phyloP scores from a whole-genome alignment of 92 coral and sea anemone species.

The Pocillopora grandis region DNA sequence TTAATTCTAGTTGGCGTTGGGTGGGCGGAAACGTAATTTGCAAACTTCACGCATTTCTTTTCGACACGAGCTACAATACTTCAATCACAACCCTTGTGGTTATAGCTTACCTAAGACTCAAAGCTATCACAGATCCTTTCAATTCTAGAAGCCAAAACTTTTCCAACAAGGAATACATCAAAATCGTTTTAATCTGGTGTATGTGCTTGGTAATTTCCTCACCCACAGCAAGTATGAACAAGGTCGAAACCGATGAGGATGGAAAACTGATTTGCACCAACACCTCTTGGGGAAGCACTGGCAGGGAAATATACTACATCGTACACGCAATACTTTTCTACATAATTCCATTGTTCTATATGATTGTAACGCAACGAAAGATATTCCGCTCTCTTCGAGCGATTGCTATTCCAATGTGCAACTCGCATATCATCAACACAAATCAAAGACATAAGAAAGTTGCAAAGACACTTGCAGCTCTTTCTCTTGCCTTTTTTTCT shows the following conservation, averaged over 20 bases:
- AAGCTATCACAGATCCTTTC: conserved; percentile 31
- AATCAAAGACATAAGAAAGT: conserved; percentile 22
- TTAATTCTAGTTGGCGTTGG: conserved; percentile 27
- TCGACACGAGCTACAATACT: conserved; percentile 34
- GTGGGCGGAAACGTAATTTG: conserved; percentile 34
- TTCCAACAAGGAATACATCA: background rate
- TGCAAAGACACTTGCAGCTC: conserved; percentile 24
- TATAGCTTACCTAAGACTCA: conserved; percentile 22
- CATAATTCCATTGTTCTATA: background rate
- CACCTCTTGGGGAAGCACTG: conserved; percentile 21
- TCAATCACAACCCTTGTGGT: conserved; percentile 33
- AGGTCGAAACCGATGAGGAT: background rate
- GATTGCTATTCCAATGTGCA: background rate
- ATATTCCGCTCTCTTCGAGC: background rate
- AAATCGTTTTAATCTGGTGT: conserved; percentile 3
- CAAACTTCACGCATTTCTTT: conserved; percentile 39
- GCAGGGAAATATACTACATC: conserved; percentile 28
- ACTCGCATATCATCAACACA: background rate
- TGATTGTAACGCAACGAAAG: conserved; percentile 3
- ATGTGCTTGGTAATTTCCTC: conserved; percentile 22
- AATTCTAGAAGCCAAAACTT: background rate
- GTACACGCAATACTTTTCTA: conserved; percentile 14
- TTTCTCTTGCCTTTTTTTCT: conserved; percentile 21
- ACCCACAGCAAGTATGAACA: conserved; percentile 24
- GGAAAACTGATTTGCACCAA: conserved; percentile 11